Evolutionary conservation across 2,797 vertebrate genomes (phyloP).

Genomic region (Falco peregrinus): DNA sequence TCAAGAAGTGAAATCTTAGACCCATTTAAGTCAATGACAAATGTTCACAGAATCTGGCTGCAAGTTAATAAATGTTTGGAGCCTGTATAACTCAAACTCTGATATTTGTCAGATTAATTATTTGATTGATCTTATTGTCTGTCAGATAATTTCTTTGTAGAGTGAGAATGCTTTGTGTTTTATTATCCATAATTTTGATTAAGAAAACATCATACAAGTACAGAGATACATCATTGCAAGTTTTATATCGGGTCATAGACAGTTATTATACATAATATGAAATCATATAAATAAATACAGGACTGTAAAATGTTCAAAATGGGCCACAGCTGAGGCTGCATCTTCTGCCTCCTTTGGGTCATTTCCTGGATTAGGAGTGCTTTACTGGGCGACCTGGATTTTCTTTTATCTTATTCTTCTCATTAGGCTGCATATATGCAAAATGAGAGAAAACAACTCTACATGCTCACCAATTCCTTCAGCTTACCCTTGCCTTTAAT

Average conservation of each 20-base stretch:
- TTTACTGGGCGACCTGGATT: neutral
- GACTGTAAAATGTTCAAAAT: neutral
- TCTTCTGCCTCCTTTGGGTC: neutral
- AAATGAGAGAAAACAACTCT: slow-evolving; percentile 68
- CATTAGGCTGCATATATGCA: neutral
- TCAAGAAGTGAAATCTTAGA: slow-evolving; percentile 71
- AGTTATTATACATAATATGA: neutral
- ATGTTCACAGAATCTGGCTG: slow-evolving; percentile 71
- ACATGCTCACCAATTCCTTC: slow-evolving; percentile 69
- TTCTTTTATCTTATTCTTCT: neutral
- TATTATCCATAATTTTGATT: slow-evolving; percentile 18
- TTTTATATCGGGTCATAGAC: neutral
- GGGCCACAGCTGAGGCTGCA: neutral
- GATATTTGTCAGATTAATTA: slow-evolving; percentile 71
- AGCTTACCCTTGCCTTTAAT: slow-evolving; percentile 76
- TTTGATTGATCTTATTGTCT: slow-evolving; percentile 64
- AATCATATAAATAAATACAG: neutral
- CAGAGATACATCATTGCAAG: neutral
- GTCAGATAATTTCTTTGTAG: slow-evolving; percentile 47
- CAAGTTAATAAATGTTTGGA: slow-evolving; percentile 71
- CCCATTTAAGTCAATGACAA: slow-evolving; percentile 70
- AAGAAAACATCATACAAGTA: neutral
- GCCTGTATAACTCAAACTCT: slow-evolving; percentile 51
- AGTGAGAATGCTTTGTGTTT: slow-evolving; percentile 22
- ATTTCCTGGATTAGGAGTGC: neutral